Evolutionary conservation across 1,140 invertebrate species (phyloP), one percentile per base, ranked within the genome.

Genomic region (Drosophila lowei): DNA sequence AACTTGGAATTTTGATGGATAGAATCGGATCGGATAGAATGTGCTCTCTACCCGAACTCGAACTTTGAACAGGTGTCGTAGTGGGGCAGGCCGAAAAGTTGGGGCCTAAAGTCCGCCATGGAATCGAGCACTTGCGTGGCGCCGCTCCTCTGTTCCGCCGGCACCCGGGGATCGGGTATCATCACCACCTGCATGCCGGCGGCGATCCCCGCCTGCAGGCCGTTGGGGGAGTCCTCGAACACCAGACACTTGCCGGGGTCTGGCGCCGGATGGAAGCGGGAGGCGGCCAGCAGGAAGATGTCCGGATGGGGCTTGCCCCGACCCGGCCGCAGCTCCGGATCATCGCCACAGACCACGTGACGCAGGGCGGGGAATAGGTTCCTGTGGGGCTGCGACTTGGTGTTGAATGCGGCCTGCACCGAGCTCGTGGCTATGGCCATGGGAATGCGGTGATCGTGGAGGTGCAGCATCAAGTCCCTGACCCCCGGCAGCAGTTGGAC

Each of bases 341-440:
- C 98, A 54, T 95, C 95, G 0, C 96, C 97, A 73, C 95, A 94
- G 0, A 98, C 97, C 78, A 94, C 93, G 84, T 98, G 97, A 75
- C 95, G 92, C 86, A 98, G 98, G 30, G 95, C 86, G 25, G 92
- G 90, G 78, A 97, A 94, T 2, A 98, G 78, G 6, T 96, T 93
- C 57, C 93, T 92, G 79, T 97, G 94, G 11, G 94, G 92, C 6
- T 92, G 92, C 0, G 95, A 95, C 92, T 99, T 99, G 0, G 96
- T 83, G 0, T 94, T 92, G 58, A 94, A 95, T 0, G 88, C 92
- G 93, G 6, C 93, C 89, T 70, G 92, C 49, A 94, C 94, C 1
- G 97, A 97, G 58, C 97, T 97, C 0, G 98, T 99, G 0, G 97
- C 98, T 30, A 99, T 92, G n/a, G 96, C 96, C 52, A 98, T 95